These are phyloP conservation scores for Pandemis corylana DNA, from an alignment of 2,888 invertebrate genomes.

Conservation along the genomic window DNA sequence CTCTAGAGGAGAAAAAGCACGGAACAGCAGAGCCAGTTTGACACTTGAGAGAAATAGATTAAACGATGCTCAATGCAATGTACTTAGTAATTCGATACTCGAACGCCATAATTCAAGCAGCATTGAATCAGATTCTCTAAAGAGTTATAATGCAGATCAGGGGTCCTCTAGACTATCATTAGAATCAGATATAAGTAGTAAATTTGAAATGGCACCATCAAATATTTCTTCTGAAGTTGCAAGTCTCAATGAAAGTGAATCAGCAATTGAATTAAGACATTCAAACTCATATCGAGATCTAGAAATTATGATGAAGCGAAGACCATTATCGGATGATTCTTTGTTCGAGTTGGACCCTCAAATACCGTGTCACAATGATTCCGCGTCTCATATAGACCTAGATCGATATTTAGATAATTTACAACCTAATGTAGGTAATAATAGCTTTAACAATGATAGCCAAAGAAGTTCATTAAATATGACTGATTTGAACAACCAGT, in stretches of 20 bases:
- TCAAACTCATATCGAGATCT: constrained; percentile 77
- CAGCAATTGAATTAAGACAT: constrained; percentile 84
- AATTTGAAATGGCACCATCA: constrained; percentile 76
- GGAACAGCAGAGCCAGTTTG: constrained; percentile 77
- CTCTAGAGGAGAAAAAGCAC: constrained; percentile 79
- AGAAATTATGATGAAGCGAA: constrained; percentile 87
- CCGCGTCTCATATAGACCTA: constrained; percentile 85
- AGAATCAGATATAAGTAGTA: constrained; percentile 81
- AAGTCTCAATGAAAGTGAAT: constrained; percentile 75
- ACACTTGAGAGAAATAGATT: constrained; percentile 68
- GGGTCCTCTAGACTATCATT: constrained; percentile 78
- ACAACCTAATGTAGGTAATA: constrained; percentile 74
- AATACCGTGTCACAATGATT: constrained; percentile 79
- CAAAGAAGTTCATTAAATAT: constrained; percentile 53
- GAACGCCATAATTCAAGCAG: constrained; percentile 73
- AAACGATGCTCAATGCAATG: constrained; percentile 57
- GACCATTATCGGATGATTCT: constrained; percentile 91
- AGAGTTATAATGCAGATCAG: constrained; percentile 77
- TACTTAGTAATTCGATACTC: constrained; percentile 63
- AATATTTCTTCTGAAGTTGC: constrained; percentile 75
- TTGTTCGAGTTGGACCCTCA: constrained; percentile 87
- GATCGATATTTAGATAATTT: constrained; percentile 88
- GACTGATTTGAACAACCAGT: constrained; percentile 51
- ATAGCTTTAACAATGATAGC: constrained; percentile 45
- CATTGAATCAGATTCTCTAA: constrained; percentile 75